Conservation (phyloP, 2,113 vertebrate species). For the Marmota monax region DNA sequence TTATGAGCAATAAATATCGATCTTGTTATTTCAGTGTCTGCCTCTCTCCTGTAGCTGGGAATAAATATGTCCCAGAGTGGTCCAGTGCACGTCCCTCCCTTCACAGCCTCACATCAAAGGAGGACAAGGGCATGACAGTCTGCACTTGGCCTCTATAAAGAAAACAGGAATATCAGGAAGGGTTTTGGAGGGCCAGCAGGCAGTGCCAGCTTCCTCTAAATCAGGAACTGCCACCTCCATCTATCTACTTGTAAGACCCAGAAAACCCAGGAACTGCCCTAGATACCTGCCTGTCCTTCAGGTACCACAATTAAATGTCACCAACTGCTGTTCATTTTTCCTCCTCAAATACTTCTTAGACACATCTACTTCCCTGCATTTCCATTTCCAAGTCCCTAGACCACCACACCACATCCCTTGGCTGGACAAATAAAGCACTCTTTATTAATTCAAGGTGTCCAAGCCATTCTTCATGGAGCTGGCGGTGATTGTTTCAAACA, state of each 20-base stretch:
- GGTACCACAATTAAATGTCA: neutral
- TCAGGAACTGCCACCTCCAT: too few species aligned
- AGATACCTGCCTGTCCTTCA: neutral
- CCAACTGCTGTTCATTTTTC: neutral
- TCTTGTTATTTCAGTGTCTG: neutral
- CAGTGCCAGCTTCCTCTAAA: neutral
- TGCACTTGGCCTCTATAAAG: neutral
- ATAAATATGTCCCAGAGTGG: neutral
- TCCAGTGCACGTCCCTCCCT: neutral
- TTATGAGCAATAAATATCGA: neutral
- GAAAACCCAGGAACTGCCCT: neutral
- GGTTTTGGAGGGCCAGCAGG: neutral
- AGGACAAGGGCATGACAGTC: neutral
- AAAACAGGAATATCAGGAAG: neutral
- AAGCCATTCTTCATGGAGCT: neutral
- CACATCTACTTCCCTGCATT: neutral
- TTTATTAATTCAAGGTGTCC: neutral
- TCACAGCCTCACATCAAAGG: neutral
- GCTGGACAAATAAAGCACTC: neutral
- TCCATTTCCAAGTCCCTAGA: neutral
- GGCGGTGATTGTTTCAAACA: neutral
- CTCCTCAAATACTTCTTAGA: neutral
- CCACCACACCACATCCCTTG: neutral
- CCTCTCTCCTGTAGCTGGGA: neutral
- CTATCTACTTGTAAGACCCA: neutral